Evolutionary conservation across 2,113 vertebrate species (phyloP), one percentile per base, ranked within the genome.

Genomic region (Calidris pygmaea): DNA sequence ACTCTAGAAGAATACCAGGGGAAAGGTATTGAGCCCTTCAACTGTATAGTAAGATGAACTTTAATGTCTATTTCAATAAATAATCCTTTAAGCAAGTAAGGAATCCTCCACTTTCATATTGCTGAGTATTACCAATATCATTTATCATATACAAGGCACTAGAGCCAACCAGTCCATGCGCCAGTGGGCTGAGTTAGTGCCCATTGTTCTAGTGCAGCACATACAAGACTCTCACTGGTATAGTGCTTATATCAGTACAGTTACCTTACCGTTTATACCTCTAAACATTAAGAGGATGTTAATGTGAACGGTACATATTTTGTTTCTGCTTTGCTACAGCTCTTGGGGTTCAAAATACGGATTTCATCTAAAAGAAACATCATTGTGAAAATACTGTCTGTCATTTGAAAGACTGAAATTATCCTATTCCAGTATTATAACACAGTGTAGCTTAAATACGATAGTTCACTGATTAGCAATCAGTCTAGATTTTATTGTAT

Each of bases 401-500:
- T 77, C 43, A 85, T 85, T 39, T 60, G 35, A 76, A 52, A 67
- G 52, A 19, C 59, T 50, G 82, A 85, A 96, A 90, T 52, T 7
- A 79, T 75, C 47, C 67, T 43, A 37, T 74, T 67, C 68, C 60
- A 92, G 53, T 35, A 53, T 73, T 93, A 50, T 78, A 75, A 65
- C 82, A 86, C 73, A 76, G 9, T 10, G 55, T 32, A 55, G 48
- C 59, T 92, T 72, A 97, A 81, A 22, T 67, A 71, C 91, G 96
- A 83, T 56, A 93, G 68, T 50, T 84, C 27, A 77, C 65, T 90
- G 75, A 95, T 88, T 91, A 90, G 74, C 24, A 86, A 93, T 66
- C 92, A 87, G 48, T 77, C 85, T 81, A 93, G 52, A 26, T 90
- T 96, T 93, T 58, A 89, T 12, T 9, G 24, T 45, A 10, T 72